Evolutionary conservation across 2,888 invertebrate species (phyloP), one percentile per base, ranked within the genome.

Genomic region (Amitus sp.): DNA sequence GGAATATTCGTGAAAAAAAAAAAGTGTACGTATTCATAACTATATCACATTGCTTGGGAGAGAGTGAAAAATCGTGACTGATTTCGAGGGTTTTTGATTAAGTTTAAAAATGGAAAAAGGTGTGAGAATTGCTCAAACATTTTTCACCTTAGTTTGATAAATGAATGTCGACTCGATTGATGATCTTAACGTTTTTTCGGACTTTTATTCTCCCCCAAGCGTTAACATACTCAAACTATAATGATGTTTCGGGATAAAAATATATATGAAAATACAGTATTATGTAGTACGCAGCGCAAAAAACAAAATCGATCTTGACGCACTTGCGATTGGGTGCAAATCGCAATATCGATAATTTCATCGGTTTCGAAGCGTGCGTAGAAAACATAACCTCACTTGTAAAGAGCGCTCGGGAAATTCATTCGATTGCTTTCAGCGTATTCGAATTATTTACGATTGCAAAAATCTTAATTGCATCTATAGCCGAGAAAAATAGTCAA

Each of bases 1-100:
- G 65, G 72, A 74, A 73, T 73, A 74, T 70, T 65, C 71, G 74
- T 70, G 65, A 72, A 60, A 55, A 23, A 23, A 57, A 56, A 53
- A 68, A 69, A 65, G 66, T 62, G 68, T 70, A 69, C 59, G 65
- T 66, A 70, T 60, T 57, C 65, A 66, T 62, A 65, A 68, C 62
- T 66, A 71, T 66, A 62, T 47, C 47, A 53, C 40, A 53, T 47
- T 60, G 57, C 42, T 18, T 62, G 58, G 62, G 58, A 59, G 58
- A 63, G 60, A 64, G 50, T 60, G 60, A 49, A 60, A 39, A 39
- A 33, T 42, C 46, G 42, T 37, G 27, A 37, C 49, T 12, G 42
- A 55, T 49, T 27, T 56, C 15, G 28, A 62, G 34, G 34, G n/a
- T n/a, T 33, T 51, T 57, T 34, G 13, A 37, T 60, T 63, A 50